Conservation (phyloP, 1,140 invertebrate species). For the Papilio machaon region DNA sequence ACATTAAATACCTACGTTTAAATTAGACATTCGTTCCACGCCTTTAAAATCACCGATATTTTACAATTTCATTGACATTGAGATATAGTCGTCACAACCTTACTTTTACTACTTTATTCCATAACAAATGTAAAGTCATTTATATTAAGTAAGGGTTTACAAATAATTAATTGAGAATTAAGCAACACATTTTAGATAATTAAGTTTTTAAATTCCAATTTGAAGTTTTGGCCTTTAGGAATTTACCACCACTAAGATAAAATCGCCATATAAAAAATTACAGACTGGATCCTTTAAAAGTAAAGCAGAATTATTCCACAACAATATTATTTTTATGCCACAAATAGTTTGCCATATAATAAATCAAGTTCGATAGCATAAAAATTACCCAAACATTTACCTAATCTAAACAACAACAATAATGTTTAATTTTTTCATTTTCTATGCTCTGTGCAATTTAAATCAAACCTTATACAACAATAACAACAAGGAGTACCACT, state of each 20-base stretch:
- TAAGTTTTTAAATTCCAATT: neutral
- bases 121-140: constrained; percentile 9
- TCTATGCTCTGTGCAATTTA: neutral
- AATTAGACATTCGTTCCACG: constrained; percentile 20
- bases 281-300: neutral
- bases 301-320: neutral
- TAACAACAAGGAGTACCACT: neutral
- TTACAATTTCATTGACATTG: constrained; percentile 31
- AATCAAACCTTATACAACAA: neutral
- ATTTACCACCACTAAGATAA: neutral
- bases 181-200: neutral
- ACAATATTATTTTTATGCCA: neutral
- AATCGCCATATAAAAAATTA: neutral
- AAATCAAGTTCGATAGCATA: neutral
- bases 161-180: neutral
- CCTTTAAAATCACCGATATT: constrained; percentile 19
- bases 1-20: neutral
- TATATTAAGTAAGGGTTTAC: constrained; percentile 8
- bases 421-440: neutral
- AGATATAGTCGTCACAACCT: constrained; percentile 38
- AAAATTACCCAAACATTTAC: neutral
- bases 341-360: neutral
- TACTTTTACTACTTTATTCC: constrained; percentile 24
- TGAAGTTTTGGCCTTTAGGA: neutral
- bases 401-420: neutral